Base-by-base conservation (phyloP, 1,140 invertebrate genomes). In the Camponotus pennsylvanicus region DNA sequence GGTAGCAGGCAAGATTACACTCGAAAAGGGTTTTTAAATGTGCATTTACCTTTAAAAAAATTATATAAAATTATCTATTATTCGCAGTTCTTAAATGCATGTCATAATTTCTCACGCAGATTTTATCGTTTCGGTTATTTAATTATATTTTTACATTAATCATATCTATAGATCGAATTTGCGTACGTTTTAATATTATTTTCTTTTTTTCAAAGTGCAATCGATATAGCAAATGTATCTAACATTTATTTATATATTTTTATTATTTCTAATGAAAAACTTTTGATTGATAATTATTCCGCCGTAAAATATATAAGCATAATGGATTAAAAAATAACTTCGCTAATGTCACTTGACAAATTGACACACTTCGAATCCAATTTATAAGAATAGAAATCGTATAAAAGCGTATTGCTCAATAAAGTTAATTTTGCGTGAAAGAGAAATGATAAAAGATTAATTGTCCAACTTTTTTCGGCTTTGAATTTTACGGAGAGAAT, bases 1-100 rank as follows among this genome's bases (percentile, higher is more conserved):
- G 21, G 2, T n/a, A 15, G 21, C 52, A 18, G 67, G n/a, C 55
- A 80, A 57, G 77, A 69, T 69, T 79, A 55, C 32, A 2, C 15
- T 42, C n/a, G 64, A 40, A 27, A 34, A 69, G 69, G 11, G 8
- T 52, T 52, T 52, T 3, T 57, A 61, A 40, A 52, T 18, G 13
- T 52, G n/a, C 37, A 1, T 42, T 9, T 3, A 13, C 1, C 32
- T 57, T 77, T 13, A n/a, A 34, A 4, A 40, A 18, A 34, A 27
- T 76, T 61, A 42, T 42, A 40, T 42, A 76, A 76, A 75, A 59
- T 27, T 27, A 11, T 59, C 4, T 18, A 15, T 32, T 42, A 18
- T 21, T 13, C 18, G 7, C 34, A 42, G 13, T 15, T 18, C 37
- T 61, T 27, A n/a, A 76, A 42, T 18, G 49, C 49, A 49, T 2